Percentiles rank a stretch among this genome's conserved stretches.
phyloP scores from a whole-genome alignment of 2,888 invertebrate species.

The Drosophila rubida region DNA sequence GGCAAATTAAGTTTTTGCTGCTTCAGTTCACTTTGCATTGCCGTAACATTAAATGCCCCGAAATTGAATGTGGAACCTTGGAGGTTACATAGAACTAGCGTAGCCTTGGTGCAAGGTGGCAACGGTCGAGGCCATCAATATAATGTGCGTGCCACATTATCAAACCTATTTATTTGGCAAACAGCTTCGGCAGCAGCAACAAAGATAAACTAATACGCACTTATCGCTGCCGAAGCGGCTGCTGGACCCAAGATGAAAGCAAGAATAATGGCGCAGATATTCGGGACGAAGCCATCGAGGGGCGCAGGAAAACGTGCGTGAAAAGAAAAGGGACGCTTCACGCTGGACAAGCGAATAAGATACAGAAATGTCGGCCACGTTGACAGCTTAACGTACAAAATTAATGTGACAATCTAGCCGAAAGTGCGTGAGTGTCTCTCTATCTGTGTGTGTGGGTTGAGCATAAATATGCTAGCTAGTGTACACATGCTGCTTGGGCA shows the following conservation, averaged over 20 bases:
- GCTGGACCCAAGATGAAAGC: conserved; percentile 47
- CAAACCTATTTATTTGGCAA: conserved; percentile 71
- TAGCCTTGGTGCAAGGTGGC: conserved; percentile 1
- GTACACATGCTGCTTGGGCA: conserved; percentile 44
- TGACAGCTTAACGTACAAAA: conserved; percentile 78
- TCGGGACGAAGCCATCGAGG: conserved; percentile 44
- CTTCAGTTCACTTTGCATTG: not conserved
- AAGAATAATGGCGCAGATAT: conserved; percentile 60
- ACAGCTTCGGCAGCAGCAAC: conserved; percentile 31
- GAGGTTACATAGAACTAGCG: not conserved
- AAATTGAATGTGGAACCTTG: conserved; percentile 50
- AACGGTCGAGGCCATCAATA: conserved; percentile 48
- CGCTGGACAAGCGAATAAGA: conserved; percentile 48
- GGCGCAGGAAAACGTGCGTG: conserved; percentile 29
- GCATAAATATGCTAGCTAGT: conserved; percentile 44
- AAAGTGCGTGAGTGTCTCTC: conserved; percentile 15
- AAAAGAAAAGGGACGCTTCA: conserved; percentile 17
- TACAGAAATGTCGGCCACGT: conserved; percentile 73
- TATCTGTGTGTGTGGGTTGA: conserved; percentile 19
- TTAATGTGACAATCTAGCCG: conserved; percentile 76
- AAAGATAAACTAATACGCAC: conserved; percentile 69
- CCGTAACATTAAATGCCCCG: conserved; percentile 17
- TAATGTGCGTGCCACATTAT: conserved; percentile 66
- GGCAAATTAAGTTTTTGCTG: too few species aligned
- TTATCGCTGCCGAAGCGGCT: conserved; percentile 51